These are phyloP conservation scores for Agonopterix subpropinquella DNA, from an alignment of 2,888 invertebrate genomes.

Conservation along the genomic window DNA sequence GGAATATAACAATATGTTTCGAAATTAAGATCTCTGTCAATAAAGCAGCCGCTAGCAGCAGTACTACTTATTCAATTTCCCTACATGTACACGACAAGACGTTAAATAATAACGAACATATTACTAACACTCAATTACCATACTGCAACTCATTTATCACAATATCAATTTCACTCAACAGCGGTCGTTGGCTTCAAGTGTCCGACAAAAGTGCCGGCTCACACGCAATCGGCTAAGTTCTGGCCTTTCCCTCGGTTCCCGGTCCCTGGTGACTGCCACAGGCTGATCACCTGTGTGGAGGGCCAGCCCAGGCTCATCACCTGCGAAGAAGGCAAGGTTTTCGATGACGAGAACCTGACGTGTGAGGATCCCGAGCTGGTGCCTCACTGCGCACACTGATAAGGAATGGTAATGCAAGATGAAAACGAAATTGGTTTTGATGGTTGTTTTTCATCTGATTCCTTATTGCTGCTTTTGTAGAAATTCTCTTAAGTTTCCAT, in stretches of 20 bases:
- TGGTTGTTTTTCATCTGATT: neutral
- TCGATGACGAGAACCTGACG: constrained; percentile 88
- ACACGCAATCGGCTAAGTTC: constrained; percentile 89
- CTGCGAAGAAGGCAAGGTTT: constrained; percentile 91
- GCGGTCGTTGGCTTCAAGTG: constrained; percentile 95
- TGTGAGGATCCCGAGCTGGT: constrained; percentile 86
- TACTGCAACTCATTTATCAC: neutral
- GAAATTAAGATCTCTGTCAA: too few species aligned
- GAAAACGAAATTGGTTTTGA: constrained; percentile 28
- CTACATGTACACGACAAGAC: too few species aligned
- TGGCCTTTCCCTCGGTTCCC: constrained; percentile 95
- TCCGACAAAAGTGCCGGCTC: constrained; percentile 87
- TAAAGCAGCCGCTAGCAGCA: too few species aligned
- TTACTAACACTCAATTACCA: too few species aligned
- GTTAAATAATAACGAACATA: too few species aligned
- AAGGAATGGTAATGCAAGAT: constrained; percentile 33
- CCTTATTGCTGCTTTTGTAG: too few species aligned
- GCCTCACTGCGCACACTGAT: constrained; percentile 59
- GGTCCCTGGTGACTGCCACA: constrained; percentile 90
- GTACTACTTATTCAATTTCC: too few species aligned
- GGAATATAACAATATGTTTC: too few species aligned
- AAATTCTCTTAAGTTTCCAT: too few species aligned
- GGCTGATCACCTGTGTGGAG: constrained; percentile 93
- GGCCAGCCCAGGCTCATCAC: constrained; percentile 91
- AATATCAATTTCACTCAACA: constrained; percentile 34